Conservation (phyloP, 2,113 vertebrate species). For the Archocentrus centrarchus region DNA sequence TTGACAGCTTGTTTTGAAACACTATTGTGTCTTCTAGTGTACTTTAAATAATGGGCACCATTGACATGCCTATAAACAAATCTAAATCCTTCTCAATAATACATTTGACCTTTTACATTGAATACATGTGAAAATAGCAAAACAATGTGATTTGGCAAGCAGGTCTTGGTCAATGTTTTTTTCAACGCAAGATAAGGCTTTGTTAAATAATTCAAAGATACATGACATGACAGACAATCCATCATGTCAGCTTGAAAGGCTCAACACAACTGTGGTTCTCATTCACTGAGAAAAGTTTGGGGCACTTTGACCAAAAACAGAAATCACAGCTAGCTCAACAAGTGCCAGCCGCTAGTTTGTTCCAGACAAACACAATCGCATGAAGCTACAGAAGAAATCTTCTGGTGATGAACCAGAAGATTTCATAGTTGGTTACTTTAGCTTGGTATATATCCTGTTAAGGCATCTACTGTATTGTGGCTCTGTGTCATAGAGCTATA, state of each 20-base stretch:
- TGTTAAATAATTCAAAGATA: neutral
- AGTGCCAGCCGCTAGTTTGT: neutral
- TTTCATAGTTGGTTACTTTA: no score
- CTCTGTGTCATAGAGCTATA: no score
- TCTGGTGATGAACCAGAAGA: no score
- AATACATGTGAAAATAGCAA: neutral
- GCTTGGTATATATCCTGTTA: no score
- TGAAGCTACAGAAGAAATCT: no score
- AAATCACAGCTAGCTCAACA: neutral
- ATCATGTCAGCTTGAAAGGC: neutral
- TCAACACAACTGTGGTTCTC: neutral
- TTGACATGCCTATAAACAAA: neutral
- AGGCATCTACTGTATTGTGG: no score
- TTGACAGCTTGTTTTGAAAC: no score
- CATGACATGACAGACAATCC: neutral
- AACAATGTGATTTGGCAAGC: neutral
- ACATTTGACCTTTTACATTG: neutral
- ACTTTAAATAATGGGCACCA: neutral
- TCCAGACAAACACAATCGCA: neutral
- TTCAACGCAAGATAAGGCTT: neutral
- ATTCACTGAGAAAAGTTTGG: neutral
- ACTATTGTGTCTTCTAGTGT: neutral
- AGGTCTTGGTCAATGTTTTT: no score
- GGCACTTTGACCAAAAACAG: neutral
- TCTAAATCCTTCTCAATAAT: neutral